Percentiles rank a stretch among this genome's conserved stretches.
Conservation (phyloP, 2,888 invertebrate genomes). For the Noctua janthina region DNA sequence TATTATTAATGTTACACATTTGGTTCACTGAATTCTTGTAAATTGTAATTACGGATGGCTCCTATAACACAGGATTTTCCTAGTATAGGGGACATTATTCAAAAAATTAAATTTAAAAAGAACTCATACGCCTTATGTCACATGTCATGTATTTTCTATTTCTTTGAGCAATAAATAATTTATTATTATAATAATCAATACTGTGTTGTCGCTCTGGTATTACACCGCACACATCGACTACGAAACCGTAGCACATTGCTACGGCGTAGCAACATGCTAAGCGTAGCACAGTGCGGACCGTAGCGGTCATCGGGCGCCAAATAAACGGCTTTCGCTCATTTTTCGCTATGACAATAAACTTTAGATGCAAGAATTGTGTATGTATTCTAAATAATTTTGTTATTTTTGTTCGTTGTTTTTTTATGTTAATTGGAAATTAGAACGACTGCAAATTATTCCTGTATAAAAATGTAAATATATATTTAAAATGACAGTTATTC, state of each 20-base stretch:
- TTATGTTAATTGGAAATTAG: not conserved
- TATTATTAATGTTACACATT: too few species aligned
- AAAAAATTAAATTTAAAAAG: too few species aligned
- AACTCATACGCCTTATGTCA: too few species aligned
- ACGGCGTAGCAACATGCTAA: conserved; percentile 28
- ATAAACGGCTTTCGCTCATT: not conserved
- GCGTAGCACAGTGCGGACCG: not conserved
- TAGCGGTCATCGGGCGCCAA: not conserved
- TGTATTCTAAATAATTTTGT: not conserved
- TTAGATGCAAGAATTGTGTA: not conserved
- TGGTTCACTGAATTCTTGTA: too few species aligned
- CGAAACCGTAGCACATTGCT: conserved; percentile 9
- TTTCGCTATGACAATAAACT: not conserved
- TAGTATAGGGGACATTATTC: too few species aligned
- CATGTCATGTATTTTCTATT: too few species aligned
- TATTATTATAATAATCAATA: too few species aligned
- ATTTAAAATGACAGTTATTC: not conserved
- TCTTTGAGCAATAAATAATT: too few species aligned
- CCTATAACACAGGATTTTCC: too few species aligned
- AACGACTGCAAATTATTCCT: not conserved
- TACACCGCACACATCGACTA: not conserved
- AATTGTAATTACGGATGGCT: too few species aligned
- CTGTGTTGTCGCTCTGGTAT: not conserved
- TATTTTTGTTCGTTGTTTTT: not conserved
- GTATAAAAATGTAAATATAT: not conserved